A percentile compares a stretch with the other conserved stretches of the same genome.
These are phyloP conservation scores for Leucopsar rothschildi DNA, from an alignment of 2,113 vertebrate genomes.

Conservation along the genomic window DNA sequence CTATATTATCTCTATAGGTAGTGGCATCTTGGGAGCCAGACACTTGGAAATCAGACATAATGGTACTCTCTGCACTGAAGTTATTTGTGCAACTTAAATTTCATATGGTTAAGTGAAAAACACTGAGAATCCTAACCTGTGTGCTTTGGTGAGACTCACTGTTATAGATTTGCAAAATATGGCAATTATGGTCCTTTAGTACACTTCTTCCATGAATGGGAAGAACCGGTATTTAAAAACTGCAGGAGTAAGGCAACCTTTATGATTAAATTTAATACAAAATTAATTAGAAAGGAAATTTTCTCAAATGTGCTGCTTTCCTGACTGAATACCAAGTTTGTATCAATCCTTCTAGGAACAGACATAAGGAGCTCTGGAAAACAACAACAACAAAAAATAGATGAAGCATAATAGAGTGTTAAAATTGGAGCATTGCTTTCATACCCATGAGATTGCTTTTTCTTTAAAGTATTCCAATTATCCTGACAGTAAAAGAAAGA, in stretches of 20 bases:
- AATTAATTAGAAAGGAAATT: background rate
- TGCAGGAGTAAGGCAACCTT: background rate
- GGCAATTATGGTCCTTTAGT: background rate
- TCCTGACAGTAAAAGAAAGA: conserved; percentile 31
- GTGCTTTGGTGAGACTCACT: background rate
- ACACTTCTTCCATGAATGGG: background rate
- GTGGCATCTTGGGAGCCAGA: background rate
- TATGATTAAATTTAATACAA: background rate
- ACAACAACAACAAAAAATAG: background rate
- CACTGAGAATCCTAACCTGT: background rate
- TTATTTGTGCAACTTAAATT: background rate
- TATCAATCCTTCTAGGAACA: conserved; percentile 17
- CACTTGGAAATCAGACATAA: background rate
- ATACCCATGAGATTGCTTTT: conserved; percentile 31
- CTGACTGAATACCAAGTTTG: background rate
- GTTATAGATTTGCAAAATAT: background rate
- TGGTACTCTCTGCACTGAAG: background rate
- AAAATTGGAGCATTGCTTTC: conserved; percentile 4
- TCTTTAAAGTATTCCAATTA: conserved; percentile 64
- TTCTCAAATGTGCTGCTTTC: background rate
- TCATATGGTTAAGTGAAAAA: background rate
- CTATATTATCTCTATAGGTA: background rate
- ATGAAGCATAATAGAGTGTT: background rate
- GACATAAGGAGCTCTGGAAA: background rate
- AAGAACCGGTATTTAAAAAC: background rate